These are phyloP conservation scores for Oreochromis niloticus DNA, from an alignment of 2,113 vertebrate genomes.

Conservation along the genomic window DNA sequence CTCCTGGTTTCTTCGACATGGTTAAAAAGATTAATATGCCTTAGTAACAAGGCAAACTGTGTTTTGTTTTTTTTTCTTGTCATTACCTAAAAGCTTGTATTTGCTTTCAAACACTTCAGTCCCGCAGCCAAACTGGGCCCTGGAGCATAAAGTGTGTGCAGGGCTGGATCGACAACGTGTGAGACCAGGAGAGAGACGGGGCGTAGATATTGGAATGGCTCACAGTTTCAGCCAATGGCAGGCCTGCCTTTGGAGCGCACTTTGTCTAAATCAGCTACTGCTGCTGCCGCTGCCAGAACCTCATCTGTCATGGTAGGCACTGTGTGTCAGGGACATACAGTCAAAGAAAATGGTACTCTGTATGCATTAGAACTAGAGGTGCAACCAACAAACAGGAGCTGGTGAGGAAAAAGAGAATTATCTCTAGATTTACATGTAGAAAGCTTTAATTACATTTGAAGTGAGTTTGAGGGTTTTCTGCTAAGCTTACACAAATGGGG, in stretches of 20 bases:
- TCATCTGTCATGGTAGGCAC: slow-evolving; percentile 78
- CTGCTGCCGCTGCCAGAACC: slow-evolving; percentile 78
- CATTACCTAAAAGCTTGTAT: background rate
- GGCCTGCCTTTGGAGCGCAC: slow-evolving; percentile 82
- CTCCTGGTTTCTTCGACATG: background rate
- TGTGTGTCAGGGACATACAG: background rate
- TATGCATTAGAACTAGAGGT: background rate
- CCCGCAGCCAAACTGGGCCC: slow-evolving; percentile 19
- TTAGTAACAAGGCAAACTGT: background rate
- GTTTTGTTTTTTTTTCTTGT: background rate
- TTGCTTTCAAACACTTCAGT: background rate
- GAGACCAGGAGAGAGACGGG: slow-evolving; percentile 23
- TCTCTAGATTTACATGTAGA: background rate
- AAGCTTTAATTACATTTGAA: background rate
- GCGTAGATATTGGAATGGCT: slow-evolving; percentile 74
- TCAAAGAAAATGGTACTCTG: background rate
- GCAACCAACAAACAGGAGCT: background rate
- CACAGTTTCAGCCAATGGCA: slow-evolving; percentile 93
- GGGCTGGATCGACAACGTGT: slow-evolving; percentile 52
- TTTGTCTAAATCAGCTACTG: slow-evolving; percentile 86
- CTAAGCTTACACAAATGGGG: background rate
- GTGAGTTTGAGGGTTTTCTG: background rate
- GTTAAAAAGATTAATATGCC: background rate
- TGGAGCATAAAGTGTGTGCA: slow-evolving; percentile 20
- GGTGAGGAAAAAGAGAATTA: background rate